These are phyloP conservation scores for Aspidiotus destructor DNA, from an alignment of 2,888 invertebrate genomes.

Conservation along the genomic window DNA sequence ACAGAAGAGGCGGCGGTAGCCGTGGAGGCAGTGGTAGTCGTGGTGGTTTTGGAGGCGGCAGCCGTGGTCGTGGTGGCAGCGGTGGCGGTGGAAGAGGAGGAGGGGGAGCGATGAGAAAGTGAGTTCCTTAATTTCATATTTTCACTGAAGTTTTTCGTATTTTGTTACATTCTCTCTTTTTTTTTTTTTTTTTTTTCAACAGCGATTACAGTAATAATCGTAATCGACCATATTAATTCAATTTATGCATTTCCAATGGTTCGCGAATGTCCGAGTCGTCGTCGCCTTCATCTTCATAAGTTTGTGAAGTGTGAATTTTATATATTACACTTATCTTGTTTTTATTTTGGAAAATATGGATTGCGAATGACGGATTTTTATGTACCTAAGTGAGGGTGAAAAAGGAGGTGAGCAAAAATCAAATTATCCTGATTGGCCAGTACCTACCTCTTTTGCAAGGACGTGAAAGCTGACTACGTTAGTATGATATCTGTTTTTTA, in stretches of 20 bases:
- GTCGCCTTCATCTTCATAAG: no score
- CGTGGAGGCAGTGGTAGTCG: conserved; percentile 42
- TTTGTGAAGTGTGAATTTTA: no score
- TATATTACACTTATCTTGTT: no score
- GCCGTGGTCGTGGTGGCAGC: conserved; percentile 44
- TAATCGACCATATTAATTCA: conserved; percentile 27
- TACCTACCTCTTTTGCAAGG: no score
- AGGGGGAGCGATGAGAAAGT: conserved; percentile 49
- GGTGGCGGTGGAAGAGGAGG: conserved; percentile 45
- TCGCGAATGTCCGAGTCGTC: no score
- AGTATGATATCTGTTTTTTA: no score
- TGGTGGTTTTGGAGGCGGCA: conserved; percentile 43
- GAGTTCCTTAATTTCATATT: conserved; percentile 40
- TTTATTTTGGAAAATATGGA: no score
- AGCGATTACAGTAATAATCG: conserved; percentile 25
- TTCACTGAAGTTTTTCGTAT: background rate
- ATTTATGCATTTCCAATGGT: background rate
- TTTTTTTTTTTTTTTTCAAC: background rate
- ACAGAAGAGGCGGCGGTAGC: conserved; percentile 46
- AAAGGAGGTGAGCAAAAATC: no score
- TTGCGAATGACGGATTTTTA: no score
- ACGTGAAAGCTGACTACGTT: no score
- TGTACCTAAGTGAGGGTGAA: no score
- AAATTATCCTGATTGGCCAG: no score
- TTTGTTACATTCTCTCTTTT: conserved; percentile 11